Conservation (phyloP, 1,140 invertebrate genomes). For the Heliconius hermathena region DNA sequence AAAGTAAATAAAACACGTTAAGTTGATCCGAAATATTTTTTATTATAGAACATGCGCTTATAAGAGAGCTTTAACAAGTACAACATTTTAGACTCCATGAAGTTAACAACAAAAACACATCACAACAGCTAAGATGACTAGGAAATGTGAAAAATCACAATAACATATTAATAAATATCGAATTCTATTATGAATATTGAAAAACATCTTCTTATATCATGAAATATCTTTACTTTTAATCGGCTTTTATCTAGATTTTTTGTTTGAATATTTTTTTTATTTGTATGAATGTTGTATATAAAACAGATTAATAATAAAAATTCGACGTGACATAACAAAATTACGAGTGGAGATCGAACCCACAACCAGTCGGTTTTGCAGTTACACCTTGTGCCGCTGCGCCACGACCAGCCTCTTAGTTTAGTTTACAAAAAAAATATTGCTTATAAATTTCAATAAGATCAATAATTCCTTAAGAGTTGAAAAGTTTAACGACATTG, state of each 20-base stretch:
- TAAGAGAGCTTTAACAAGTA: slow-evolving; percentile 62
- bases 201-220: neutral
- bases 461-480: slow-evolving; percentile 21
- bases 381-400: too few species aligned
- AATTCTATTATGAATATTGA: slow-evolving; percentile 22
- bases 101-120: slow-evolving; percentile 54
- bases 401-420: too few species aligned
- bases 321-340: neutral
- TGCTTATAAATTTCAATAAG: slow-evolving; percentile 14
- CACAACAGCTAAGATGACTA: slow-evolving; percentile 61
- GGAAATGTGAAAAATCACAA: slow-evolving; percentile 37
- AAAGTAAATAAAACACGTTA: too few species aligned
- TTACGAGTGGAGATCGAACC: too few species aligned
- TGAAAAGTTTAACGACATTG: slow-evolving; percentile 23
- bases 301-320: neutral
- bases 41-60: slow-evolving; percentile 62
- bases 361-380: too few species aligned
- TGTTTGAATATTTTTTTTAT: too few species aligned
- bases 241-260: too few species aligned
- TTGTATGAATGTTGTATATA: neutral
- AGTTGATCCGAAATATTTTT: slow-evolving; percentile 56
- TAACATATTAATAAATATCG: slow-evolving; percentile 13
- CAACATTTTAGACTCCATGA: slow-evolving; percentile 57
- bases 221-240: too few species aligned
- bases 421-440: too few species aligned